Percentiles rank a stretch among this genome's conserved stretches.
Conservation (phyloP, 2,888 invertebrate genomes). For the Mimumesa dahlbomi region DNA sequence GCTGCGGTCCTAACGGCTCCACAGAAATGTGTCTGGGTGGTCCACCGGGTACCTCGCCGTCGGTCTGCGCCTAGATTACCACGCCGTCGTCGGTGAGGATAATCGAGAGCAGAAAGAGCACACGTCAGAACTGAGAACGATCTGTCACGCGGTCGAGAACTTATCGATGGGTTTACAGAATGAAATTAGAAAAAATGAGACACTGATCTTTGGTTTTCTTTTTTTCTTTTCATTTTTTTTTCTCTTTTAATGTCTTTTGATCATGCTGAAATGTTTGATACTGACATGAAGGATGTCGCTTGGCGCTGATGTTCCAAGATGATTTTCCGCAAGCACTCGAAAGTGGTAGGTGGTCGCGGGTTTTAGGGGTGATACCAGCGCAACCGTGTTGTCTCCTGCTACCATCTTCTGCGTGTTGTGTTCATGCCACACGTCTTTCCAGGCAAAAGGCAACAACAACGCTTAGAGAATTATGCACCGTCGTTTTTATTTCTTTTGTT, state of each 20-base stretch:
- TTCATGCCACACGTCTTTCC: slow-evolving; percentile 83
- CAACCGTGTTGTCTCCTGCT: slow-evolving; percentile 82
- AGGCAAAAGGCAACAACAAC: slow-evolving; percentile 66
- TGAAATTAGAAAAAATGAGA: slow-evolving; percentile 54
- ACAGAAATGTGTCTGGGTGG: slow-evolving; percentile 86
- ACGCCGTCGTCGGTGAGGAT: not conserved
- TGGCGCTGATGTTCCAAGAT: slow-evolving; percentile 83
- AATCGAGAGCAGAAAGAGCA: not conserved
- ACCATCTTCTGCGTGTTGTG: slow-evolving; percentile 83
- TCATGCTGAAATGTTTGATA: slow-evolving; percentile 64
- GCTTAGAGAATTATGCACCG: slow-evolving; percentile 57
- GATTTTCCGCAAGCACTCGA: slow-evolving; percentile 84
- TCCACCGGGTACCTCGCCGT: slow-evolving; percentile 86
- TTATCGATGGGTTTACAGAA: slow-evolving; percentile 22
- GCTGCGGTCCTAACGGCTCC: slow-evolving; percentile 86
- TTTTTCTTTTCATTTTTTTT: too few species aligned
- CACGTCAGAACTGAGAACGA: slow-evolving; percentile 9
- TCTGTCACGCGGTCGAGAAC: not conserved
- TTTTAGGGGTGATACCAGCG: slow-evolving; percentile 82
- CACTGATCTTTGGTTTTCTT: too few species aligned
- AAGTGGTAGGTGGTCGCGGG: slow-evolving; percentile 84
- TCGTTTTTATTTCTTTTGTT: too few species aligned
- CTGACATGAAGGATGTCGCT: slow-evolving; percentile 82
- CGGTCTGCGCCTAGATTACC: slow-evolving; percentile 80
- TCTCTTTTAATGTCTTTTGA: slow-evolving; percentile 19